phyloP scores from a whole-genome alignment of 1,140 invertebrate species.

The Coelopa frigida region DNA sequence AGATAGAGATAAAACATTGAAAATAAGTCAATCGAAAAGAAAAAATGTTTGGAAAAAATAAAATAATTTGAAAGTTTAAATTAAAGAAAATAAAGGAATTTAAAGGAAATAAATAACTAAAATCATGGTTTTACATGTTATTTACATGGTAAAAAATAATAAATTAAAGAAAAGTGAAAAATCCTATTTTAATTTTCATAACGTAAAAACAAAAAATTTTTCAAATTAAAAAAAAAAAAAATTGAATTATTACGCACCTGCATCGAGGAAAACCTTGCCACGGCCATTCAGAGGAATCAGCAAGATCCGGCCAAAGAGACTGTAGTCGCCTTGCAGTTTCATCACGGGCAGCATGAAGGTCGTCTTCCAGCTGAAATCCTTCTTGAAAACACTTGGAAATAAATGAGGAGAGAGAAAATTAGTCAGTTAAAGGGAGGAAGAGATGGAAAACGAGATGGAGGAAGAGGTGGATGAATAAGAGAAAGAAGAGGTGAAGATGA shows the following conservation, averaged over 20 bases:
- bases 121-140: too few relatives aligned
- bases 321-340: slow-evolving; percentile 61
- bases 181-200: not conserved
- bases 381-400: slow-evolving; percentile 49
- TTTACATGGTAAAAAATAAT: not conserved
- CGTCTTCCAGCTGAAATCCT: slow-evolving; percentile 59
- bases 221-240: slow-evolving; percentile 1
- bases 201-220: not conserved
- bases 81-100: not conserved
- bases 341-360: slow-evolving; percentile 55
- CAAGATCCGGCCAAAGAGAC: slow-evolving; percentile 60
- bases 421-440: too few relatives aligned
- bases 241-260: slow-evolving; percentile 42
- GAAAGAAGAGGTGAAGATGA: too few relatives aligned
- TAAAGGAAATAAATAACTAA: too few relatives aligned
- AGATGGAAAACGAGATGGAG: too few relatives aligned
- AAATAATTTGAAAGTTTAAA: not conserved
- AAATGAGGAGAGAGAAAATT: too few relatives aligned
- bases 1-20: too few relatives aligned
- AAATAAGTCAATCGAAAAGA: too few relatives aligned
- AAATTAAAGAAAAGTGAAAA: not conserved
- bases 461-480: too few relatives aligned
- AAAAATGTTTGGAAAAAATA: slow-evolving; percentile 10
- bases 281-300: slow-evolving; percentile 61
- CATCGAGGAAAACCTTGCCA: slow-evolving; percentile 61